Evolutionary conservation across 2,888 invertebrate species (phyloP).

Genomic region (Oxytorus armatus): DNA sequence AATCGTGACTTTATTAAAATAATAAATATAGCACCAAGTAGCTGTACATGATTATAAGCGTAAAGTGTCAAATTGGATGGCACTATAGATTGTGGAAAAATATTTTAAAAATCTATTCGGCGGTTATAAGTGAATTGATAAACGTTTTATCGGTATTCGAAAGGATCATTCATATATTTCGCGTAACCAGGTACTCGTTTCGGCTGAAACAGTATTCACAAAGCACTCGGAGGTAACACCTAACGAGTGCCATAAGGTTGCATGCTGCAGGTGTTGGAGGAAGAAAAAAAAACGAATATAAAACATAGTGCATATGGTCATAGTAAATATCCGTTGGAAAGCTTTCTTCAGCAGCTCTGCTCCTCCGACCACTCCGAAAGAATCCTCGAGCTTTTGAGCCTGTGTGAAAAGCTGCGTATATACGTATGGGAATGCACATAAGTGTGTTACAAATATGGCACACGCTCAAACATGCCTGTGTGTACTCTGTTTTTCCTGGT

Average conservation of each 20-base stretch:
- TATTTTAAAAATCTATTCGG: no score
- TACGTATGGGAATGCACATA: constrained; percentile 9
- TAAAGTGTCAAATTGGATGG: no score
- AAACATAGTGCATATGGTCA: constrained; percentile 52
- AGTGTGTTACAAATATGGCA: constrained; percentile 11
- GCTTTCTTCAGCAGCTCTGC: constrained; percentile 40
- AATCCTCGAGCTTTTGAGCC: no score
- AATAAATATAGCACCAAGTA: no score
- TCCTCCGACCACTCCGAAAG: neutral
- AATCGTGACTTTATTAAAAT: no score
- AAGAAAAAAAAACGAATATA: constrained; percentile 10
- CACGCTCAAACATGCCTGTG: neutral
- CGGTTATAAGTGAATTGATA: no score
- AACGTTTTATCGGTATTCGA: no score
- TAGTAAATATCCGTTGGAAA: constrained; percentile 53
- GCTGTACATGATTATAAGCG: no score
- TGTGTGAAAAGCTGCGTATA: no score
- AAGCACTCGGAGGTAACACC: constrained; percentile 18
- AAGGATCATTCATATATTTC: no score
- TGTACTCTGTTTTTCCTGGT: constrained; percentile 34
- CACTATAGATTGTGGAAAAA: no score
- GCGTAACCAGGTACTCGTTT: neutral
- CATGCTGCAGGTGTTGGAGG: constrained; percentile 50
- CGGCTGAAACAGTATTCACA: constrained; percentile 21
- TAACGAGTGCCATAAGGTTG: constrained; percentile 43